Base-by-base conservation (phyloP, 2,113 vertebrate genomes). In the Semnornis frantzii region DNA sequence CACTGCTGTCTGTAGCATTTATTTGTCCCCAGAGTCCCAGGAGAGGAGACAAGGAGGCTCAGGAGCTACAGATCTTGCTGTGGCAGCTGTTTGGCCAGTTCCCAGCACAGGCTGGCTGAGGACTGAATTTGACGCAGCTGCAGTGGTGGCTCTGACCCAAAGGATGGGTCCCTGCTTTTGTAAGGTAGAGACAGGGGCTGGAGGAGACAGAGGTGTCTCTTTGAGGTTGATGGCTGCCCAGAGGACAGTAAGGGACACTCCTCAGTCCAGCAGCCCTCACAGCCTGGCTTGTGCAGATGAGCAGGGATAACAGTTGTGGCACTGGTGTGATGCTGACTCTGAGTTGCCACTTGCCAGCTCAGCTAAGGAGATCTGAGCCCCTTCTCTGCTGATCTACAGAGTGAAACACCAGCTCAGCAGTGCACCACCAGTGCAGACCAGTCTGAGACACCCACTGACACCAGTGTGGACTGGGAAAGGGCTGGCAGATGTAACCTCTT, bases 51-150 rank as follows among this genome's bases (percentile, higher is more conserved):
- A 34, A 15, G 5, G 71, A 87, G 95, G 96, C 87, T 94, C 83
- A 77, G 58, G 74, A 88, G 44, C 93, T 48, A 27, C 70, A 64
- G 72, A 10, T 39, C 27, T 54, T 83, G 65, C 82, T 95, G 83
- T 96, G 57, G 97, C 96, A 97, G 96, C 66, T 90, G 64, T 73
- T 70, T 78, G 97, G 96, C 96, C 96, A 81, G 85, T 71, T 34
- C 91, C 77, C 10, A 24, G 90, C 83, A 92, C 0, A 0, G 81
- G 2, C 19, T 64, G 68, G 86, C 42, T 0, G 3, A 44, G 81
- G 71, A 39, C 87, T 48, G 96, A 97, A 96, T 96, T 94, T 96
- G 97, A 97, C 87, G 10, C 30, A 94, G 88, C 95, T 96, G 95
- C 95, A 62, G 18, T n/a, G 6, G 31, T 0, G 9, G 31, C n/a